These are phyloP conservation scores for Eretmocerus hayati DNA, from an alignment of 2,888 invertebrate species.

Conservation along the genomic window DNA sequence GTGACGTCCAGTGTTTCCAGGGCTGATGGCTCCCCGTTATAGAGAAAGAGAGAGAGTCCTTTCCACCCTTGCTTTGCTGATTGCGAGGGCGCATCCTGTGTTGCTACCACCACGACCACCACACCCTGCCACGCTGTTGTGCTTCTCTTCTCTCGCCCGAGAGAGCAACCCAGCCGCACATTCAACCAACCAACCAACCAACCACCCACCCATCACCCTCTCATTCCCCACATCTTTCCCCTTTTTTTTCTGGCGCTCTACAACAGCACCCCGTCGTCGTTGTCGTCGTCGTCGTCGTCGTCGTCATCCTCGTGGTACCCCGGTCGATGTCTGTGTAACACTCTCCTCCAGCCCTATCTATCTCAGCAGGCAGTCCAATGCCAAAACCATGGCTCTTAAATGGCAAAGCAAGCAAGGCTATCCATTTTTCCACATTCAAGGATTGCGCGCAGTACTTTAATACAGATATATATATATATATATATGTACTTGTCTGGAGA, in stretches of 20 bases:
- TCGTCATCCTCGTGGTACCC: too few species aligned
- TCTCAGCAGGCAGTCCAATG: too few species aligned
- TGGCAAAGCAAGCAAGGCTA: constrained; percentile 2
- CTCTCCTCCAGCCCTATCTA: not conserved
- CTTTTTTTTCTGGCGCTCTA: not conserved
- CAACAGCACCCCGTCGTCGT: not conserved
- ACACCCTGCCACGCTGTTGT: constrained; percentile 7
- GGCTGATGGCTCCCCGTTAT: constrained; percentile 5
- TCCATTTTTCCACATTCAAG: constrained; percentile 4
- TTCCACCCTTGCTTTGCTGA: constrained; percentile 24
- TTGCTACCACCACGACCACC: constrained; percentile 26
- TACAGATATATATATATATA: too few species aligned
- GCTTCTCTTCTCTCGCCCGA: constrained; percentile 3
- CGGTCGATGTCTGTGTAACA: not conserved
- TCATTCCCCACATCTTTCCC: constrained; percentile 1
- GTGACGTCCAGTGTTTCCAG: constrained; percentile 22
- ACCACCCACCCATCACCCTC: not conserved
- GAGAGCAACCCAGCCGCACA: too few species aligned
- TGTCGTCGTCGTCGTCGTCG: too few species aligned
- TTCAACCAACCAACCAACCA: too few species aligned
- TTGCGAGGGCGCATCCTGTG: constrained; percentile 31
- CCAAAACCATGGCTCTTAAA: too few species aligned
- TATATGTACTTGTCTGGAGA: too few species aligned
- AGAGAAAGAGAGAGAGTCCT: constrained; percentile 4
- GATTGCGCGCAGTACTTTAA: too few species aligned